Evolutionary conservation across 2,113 vertebrate species (phyloP), one percentile per base, ranked within the genome.

Genomic region (Cyanistes caeruleus): DNA sequence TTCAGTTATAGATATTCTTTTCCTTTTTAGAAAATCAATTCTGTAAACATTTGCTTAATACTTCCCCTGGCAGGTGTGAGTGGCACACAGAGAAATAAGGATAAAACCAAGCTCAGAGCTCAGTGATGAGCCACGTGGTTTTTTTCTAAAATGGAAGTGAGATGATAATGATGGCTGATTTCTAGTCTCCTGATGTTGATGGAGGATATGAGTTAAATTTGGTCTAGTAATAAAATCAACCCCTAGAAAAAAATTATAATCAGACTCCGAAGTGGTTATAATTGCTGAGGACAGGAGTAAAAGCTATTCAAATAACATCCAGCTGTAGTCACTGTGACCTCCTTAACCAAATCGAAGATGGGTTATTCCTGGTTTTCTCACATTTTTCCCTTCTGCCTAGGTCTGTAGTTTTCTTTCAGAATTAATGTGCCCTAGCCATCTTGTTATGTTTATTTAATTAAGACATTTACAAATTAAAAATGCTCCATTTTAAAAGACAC

Each of bases 161-260:
- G 74, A 92, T 92, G 84, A 73, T 95, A 73, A 87, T 51, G 62
- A 95, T 69, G 62, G 56, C 86, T 97, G 87, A 91, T 96, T 97
- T 97, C 83, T 87, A 82, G 90, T 91, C 82, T 97, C 62, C 76
- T 86, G 62, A 52, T 93, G 87, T 82, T 96, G 84, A 91, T 91
- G 82, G 73, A 90, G 58, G 85, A 90, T 91, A 95, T 95, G 87
- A 98, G 84, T 94, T 90, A 95, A 95, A 97, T 78, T 95, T 14
- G 63, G 39, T 68, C 79, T 95, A 79, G 91, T 94, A 96, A 95
- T 90, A 92, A 97, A 96, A 97, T 73, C 27, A 95, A 84, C 52
- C 88, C 76, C 92, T 91, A 83, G 82, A 91, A 97, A 69, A 94
- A 90, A 97, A 97, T 95, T 93, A 87, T 96, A 94, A 94, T 97